Evolutionary conservation across 2,797 vertebrate genomes (phyloP).

Genomic region (Enteromius thamalakanensis): DNA sequence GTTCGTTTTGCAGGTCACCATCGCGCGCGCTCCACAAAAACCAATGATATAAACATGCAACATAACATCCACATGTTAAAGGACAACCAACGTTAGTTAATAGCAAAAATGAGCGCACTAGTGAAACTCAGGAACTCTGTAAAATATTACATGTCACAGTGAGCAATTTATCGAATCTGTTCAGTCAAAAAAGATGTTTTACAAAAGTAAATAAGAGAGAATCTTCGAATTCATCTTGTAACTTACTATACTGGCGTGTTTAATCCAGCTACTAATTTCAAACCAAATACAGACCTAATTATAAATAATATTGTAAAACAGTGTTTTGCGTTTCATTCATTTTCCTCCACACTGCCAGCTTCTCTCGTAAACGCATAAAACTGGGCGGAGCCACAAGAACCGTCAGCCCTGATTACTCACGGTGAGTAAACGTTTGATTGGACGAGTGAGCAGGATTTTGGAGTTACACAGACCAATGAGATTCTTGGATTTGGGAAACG

Average conservation of each 20-base stretch:
- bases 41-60: background rate
- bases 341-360: background rate
- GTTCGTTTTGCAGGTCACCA: background rate
- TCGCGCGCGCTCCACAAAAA: background rate
- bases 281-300: background rate
- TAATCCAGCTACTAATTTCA: background rate
- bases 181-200: background rate
- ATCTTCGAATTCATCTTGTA: background rate
- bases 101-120: background rate
- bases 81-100: background rate
- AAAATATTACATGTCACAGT: background rate
- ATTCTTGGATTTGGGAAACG: conserved; percentile 58
- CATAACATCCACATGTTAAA: background rate
- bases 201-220: background rate
- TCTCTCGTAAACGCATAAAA: conserved; percentile 15
- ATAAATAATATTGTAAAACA: background rate
- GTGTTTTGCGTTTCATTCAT: conserved; percentile 28
- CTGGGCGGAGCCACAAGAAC: conserved; percentile 12
- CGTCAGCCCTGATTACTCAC: conserved; percentile 60
- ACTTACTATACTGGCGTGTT: no score
- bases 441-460: conserved; percentile 70
- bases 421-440: conserved; percentile 47
- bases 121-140: background rate
- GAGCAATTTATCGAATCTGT: background rate
- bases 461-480: conserved; percentile 73